A percentile compares a stretch with the other conserved stretches of the same genome.
Evolutionary conservation across 2,797 vertebrate genomes (phyloP).

Genomic region (Okamejei kenojei): DNA sequence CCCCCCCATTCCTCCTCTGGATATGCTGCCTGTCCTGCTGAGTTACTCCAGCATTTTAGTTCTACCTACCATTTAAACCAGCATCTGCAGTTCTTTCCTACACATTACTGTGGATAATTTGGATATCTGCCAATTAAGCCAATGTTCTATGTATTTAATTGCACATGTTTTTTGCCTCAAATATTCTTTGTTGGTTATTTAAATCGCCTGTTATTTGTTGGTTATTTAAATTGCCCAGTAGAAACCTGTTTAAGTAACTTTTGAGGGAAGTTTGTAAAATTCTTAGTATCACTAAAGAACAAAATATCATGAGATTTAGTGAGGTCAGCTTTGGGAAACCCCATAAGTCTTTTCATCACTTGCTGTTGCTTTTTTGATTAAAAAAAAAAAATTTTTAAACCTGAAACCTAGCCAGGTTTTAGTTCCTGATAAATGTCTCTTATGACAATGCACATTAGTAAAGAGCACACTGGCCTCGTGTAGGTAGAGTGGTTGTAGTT

Average conservation of each 20-base stretch:
- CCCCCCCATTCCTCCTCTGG: no score
- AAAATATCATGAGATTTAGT: neutral
- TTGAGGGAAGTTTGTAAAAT: neutral
- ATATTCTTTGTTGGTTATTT: neutral
- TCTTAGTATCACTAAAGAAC: neutral
- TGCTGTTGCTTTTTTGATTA: neutral
- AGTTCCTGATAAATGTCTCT: no score
- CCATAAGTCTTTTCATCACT: neutral
- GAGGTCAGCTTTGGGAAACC: neutral
- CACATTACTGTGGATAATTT: no score
- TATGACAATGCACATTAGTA: no score
- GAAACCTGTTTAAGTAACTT: neutral
- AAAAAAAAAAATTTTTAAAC: no score
- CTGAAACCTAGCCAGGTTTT: no score
- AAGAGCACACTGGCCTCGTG: no score
- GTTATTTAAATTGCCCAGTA: neutral
- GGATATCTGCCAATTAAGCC: neutral
- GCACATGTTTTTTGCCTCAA: neutral
- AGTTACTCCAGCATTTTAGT: no score
- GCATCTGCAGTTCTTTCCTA: no score
- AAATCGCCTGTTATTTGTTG: neutral
- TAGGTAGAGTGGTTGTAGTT: no score
- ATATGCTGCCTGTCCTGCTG: no score
- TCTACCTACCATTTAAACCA: no score
- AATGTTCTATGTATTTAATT: neutral